phyloP scores from a whole-genome alignment of 2,113 vertebrate species.

The Sprattus sprattus region DNA sequence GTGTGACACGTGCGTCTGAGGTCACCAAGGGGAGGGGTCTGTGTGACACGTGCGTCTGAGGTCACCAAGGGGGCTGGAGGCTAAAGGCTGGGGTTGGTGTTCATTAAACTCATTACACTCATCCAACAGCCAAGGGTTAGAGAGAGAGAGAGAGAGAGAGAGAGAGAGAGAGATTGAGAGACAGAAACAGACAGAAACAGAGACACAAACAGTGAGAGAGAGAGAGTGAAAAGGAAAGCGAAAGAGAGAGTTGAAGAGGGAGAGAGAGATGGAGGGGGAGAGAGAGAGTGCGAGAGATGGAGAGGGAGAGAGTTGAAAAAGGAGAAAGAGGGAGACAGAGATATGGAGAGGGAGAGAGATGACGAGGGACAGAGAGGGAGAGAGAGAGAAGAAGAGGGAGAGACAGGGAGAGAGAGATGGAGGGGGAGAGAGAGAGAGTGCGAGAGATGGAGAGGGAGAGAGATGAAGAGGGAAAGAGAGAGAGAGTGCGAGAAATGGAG shows the following conservation, averaged over 20 bases:
- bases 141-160: slow-evolving; percentile 52
- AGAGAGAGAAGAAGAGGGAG: too few species aligned
- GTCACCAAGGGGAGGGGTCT: neutral
- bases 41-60: neutral
- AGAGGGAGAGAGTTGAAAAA: neutral
- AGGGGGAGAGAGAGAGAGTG: too few species aligned
- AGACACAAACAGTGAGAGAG: too few species aligned
- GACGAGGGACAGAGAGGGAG: neutral
- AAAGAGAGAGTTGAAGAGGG: neutral
- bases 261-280: neutral
- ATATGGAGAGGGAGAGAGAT: neutral
- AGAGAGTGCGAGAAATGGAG: too few species aligned
- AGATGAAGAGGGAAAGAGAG: too few species aligned
- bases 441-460: too few species aligned
- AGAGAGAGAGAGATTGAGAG: slow-evolving; percentile 11
- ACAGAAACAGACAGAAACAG: too few species aligned
- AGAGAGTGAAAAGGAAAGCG: too few species aligned
- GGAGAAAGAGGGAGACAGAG: slow-evolving; percentile 26
- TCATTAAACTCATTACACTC: neutral
- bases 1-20: neutral
- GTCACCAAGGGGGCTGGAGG: neutral
- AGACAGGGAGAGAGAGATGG: too few species aligned
- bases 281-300: neutral
- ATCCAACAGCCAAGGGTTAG: neutral
- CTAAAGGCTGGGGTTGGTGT: neutral